Evolutionary conservation across 2,113 vertebrate genomes (phyloP), one percentile per base, ranked within the genome.

Genomic region (Nesoenas mayeri): DNA sequence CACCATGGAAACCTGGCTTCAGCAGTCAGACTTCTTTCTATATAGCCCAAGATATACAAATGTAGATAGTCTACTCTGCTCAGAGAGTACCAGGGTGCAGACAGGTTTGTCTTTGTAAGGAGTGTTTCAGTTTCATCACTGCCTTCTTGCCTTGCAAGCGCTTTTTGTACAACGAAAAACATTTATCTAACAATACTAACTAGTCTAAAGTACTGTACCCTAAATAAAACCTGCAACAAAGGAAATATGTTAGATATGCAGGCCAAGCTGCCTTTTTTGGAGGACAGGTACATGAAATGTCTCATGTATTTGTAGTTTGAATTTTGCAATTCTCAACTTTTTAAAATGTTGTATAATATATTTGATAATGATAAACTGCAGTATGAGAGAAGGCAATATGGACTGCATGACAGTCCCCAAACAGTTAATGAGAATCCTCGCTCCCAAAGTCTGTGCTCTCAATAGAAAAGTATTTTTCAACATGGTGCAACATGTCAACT

Each of bases 1-100:
- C 80, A 82, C 95, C 80, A 92, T 89, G 84, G 96, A 83, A 97
- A 94, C 96, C 80, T 77, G 88, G 88, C 88, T 89, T 72, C 64
- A 85, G 66, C 77, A 50, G 75, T 53, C 82, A 84, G 38, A 44
- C 38, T 79, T 79, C 85, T 86, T 40, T 53, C 85, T 84, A 11
- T 90, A 86, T 2, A 81, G 69, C 79, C 77, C 91, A 96, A 92
- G 66, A 93, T 51, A 85, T 0, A 89, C 83, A 96, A 93, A 94
- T 0, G 5, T 65, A 88, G 75, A 32, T 87, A 77, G 66, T 26
- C 79, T 26, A 0, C 72, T 66, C 79, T 70, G 62, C 66, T 57
- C 42, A 32, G 11, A 73, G 47, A 72, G 29, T 14, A 92, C 9
- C 73, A 81, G 29, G 22, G 32, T 28, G 29, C 62, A 91, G 56